Evolutionary conservation across 1,140 invertebrate species (phyloP).

Genomic region (Aporrectodea caliginosa): DNA sequence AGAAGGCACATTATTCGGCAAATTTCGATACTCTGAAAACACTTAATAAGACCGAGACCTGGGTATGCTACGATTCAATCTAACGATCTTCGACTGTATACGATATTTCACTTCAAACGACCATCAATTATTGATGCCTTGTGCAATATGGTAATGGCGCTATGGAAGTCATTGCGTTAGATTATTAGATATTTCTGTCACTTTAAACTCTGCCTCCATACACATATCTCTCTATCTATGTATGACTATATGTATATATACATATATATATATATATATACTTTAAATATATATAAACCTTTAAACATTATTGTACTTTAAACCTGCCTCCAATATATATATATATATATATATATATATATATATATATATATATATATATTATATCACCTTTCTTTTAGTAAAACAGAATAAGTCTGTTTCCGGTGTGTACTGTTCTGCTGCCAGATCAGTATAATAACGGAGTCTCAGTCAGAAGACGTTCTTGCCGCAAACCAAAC

Average conservation of each 20-base stretch:
- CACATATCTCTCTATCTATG: background rate
- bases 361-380: constrained; percentile 4
- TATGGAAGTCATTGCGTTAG: background rate
- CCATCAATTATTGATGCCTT: no score
- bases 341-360: constrained; percentile 4
- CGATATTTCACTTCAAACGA: no score
- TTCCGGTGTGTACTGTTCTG: background rate
- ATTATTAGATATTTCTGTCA: background rate
- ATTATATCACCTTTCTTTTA: background rate
- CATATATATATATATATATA: background rate
- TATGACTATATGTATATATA: no score
- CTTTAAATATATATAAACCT: background rate
- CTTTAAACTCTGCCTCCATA: background rate
- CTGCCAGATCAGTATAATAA: background rate
- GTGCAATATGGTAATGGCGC: background rate
- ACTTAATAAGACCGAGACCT: no score
- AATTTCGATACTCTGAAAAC: no score
- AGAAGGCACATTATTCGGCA: no score
- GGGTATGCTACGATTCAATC: no score
- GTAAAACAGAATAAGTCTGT: background rate
- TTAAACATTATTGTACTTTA: background rate
- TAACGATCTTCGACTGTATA: no score
- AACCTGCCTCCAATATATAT: background rate
- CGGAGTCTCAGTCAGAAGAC: background rate
- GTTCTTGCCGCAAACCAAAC: background rate